These are phyloP conservation scores for Kradibia gibbosae DNA, from an alignment of 1,140 invertebrate genomes.

Conservation along the genomic window DNA sequence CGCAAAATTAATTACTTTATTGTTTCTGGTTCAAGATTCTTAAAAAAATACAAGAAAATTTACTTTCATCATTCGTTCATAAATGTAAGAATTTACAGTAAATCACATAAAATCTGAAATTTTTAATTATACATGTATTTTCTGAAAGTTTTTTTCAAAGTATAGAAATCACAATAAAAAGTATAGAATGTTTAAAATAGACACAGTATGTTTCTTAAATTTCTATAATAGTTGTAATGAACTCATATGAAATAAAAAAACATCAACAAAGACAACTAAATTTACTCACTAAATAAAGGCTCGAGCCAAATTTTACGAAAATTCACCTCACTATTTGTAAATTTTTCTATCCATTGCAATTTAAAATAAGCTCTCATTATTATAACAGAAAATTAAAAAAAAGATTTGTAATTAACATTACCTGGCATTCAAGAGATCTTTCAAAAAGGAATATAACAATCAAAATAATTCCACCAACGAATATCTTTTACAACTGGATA, in stretches of 20 bases:
- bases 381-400: background rate
- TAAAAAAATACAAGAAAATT: no score
- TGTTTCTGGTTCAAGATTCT: no score
- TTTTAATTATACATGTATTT: no score
- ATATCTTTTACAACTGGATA: background rate
- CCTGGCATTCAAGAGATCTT: background rate
- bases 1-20: no score
- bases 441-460: background rate
- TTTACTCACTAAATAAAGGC: conserved; percentile 15
- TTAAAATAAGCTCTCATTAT: conserved; percentile 4
- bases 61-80: no score
- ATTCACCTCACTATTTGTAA: background rate
- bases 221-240: background rate
- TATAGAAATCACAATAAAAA: background rate
- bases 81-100: no score
- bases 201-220: background rate
- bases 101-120: no score
- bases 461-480: background rate
- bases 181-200: background rate
- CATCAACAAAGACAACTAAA: background rate
- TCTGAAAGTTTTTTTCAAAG: no score
- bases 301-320: background rate
- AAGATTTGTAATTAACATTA: no score
- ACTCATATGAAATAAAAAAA: conserved; percentile 4
- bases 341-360: background rate